Evolutionary conservation across 2,888 invertebrate genomes (phyloP), one percentile per base, ranked within the genome.

Genomic region (Choristoneura rosaceana): DNA sequence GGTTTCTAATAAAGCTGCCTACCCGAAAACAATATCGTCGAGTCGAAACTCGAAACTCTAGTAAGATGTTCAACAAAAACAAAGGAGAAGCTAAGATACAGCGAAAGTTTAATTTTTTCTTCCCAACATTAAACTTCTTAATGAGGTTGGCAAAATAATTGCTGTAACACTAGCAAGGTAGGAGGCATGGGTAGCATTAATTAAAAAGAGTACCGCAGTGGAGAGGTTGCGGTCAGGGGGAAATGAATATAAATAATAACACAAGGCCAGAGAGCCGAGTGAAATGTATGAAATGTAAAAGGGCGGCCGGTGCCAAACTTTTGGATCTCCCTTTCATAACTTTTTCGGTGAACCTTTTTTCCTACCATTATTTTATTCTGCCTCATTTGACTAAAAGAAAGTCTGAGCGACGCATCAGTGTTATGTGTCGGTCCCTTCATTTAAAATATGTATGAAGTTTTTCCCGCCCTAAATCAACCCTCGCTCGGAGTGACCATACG

Each of bases 301-400:
- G 87, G 88, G 87, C 85, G 84, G 84, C 80, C 85, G 83, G 80
- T 82, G 82, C 83, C 81, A 86, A 92, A 91, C 88, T 93, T 93
- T 90, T 82, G 87, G 87, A 90, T 86, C 85, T 86, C 88, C 90
- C 88, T 90, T 89, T 89, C 88, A 87, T 88, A 93, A 92, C 90
- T 92, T 93, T 92, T 88, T 82, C 84, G 88, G 87, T 87, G 81
- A 87, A 86, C 90, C 89, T 90, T 92, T 92, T 92, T 90, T 87
- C 87, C 80, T 87, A 78, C 88, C 89, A 91, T 93, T 92, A 91
- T 93, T 92, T 91, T 89, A 92, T 90, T 91, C 90, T 85, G 87
- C 86, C 90, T 90, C 91, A 91, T 92, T 92, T 91, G 91, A 90
- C 90, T 90, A 89, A 92, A 91, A 90, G 90, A 92, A 91, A 91